These are phyloP conservation scores for Siphlonurus alternatus DNA, from an alignment of 2,888 invertebrate genomes.

Conservation along the genomic window DNA sequence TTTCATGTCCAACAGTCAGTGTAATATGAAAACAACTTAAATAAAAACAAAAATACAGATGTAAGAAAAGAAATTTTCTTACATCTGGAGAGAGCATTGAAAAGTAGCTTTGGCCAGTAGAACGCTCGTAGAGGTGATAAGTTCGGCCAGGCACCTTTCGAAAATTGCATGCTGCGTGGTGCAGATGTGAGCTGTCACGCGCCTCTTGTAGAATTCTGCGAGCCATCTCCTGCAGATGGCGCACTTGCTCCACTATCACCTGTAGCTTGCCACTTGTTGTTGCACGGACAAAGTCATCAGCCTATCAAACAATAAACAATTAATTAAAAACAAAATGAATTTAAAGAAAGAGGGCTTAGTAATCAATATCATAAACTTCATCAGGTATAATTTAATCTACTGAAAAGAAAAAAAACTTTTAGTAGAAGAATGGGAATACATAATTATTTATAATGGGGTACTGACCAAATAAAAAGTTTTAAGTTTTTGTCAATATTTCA, in stretches of 20 bases:
- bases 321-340: neutral
- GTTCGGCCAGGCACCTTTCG: conserved; percentile 49
- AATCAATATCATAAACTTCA: neutral
- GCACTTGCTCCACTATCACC: conserved; percentile 52
- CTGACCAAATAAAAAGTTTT: no score
- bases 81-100: conserved; percentile 58
- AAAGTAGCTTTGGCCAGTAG: conserved; percentile 49
- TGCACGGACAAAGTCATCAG: conserved; percentile 39
- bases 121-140: conserved; percentile 50
- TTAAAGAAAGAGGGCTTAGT: conserved; percentile 12
- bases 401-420: conserved; percentile 10
- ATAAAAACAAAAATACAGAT: no score
- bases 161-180: conserved; percentile 57
- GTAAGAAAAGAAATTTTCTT: no score
- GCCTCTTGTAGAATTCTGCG: conserved; percentile 39
- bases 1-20: no score
- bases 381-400: conserved; percentile 11
- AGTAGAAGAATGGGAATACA: no score
- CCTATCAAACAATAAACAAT: no score
- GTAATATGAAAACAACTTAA: no score
- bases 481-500: no score
- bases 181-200: conserved; percentile 37
- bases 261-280: conserved; percentile 44
- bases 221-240: conserved; percentile 46
- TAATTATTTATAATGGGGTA: no score